Percentiles rank a stretch among this genome's conserved stretches.
Conservation (phyloP, 2,888 invertebrate genomes). For the Sphaerophoria rueppellii region DNA sequence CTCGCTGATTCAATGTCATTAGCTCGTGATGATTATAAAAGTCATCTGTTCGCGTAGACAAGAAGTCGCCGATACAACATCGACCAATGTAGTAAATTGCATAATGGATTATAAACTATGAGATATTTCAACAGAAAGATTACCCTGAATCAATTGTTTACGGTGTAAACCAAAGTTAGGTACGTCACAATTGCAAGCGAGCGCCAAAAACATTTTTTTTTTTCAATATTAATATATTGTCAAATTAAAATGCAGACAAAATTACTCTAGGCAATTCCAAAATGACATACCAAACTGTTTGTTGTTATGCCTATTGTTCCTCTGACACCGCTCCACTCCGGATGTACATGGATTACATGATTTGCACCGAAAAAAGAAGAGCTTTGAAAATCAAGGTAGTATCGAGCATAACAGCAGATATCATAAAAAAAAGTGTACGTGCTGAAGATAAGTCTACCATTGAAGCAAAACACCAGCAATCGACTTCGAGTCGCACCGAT, state of each 20-base stretch:
- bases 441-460: constrained; percentile 56
- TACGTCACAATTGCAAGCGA: constrained; percentile 27
- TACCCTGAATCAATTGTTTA: constrained; percentile 45
- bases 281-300: constrained; percentile 35
- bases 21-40: constrained; percentile 46
- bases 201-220: constrained; percentile 15
- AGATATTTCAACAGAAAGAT: constrained; percentile 54
- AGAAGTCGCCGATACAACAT: constrained; percentile 33
- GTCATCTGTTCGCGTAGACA: constrained; percentile 22
- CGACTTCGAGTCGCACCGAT: constrained; percentile 30
- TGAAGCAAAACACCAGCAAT: constrained; percentile 34
- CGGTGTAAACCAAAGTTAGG: constrained; percentile 29
- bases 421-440: constrained; percentile 29
- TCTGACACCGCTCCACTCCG: constrained; percentile 44
- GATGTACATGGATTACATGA: constrained; percentile 42
- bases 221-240: constrained; percentile 34
- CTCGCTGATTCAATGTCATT: constrained; percentile 55
- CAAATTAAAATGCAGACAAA: constrained; percentile 24
- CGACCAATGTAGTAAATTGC: constrained; percentile 38
- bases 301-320: constrained; percentile 13
- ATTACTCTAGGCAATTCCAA: constrained; percentile 32
- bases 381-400: constrained; percentile 62
- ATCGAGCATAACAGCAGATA: constrained; percentile 54
- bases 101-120: constrained; percentile 35
- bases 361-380: constrained; percentile 27